These are phyloP conservation scores for Laticauda laticaudata DNA, from an alignment of 2,113 vertebrate genomes.

Conservation along the genomic window DNA sequence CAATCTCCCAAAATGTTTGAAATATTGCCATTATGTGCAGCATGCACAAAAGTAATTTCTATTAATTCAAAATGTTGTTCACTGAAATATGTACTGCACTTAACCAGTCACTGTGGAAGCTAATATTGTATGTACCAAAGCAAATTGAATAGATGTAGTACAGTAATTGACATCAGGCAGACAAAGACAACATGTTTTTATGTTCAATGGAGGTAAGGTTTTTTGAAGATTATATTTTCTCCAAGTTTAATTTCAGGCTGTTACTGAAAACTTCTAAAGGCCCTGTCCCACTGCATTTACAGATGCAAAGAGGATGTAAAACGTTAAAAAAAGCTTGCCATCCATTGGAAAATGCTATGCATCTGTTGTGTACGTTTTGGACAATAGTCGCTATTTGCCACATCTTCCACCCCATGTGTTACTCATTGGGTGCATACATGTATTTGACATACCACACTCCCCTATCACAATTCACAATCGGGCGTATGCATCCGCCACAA, in stretches of 20 bases:
- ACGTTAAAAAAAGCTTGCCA: too few relatives aligned
- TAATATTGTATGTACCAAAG: conserved; percentile 59
- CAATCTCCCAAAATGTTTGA: conserved; percentile 30
- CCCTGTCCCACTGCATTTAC: too few relatives aligned
- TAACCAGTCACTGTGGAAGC: conserved; percentile 52
- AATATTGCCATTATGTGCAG: conserved; percentile 33
- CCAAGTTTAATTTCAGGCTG: conserved; percentile 64
- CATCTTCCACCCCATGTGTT: too few relatives aligned
- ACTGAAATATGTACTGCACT: conserved; percentile 48
- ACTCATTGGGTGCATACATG: too few relatives aligned
- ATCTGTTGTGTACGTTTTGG: too few relatives aligned
- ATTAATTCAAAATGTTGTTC: conserved; percentile 55
- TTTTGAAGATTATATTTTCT: conserved; percentile 61
- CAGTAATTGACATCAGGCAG: conserved; percentile 53
- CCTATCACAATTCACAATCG: too few relatives aligned
- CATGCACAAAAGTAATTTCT: conserved; percentile 46
- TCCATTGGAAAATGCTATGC: too few relatives aligned
- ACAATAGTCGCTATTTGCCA: too few relatives aligned
- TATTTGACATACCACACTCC: too few relatives aligned
- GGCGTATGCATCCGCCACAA: too few relatives aligned
- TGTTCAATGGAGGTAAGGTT: conserved; percentile 58
- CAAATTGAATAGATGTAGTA: conserved; percentile 56
- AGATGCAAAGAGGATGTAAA: too few relatives aligned
- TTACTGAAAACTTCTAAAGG: conserved; percentile 52
- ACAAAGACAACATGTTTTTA: conserved; percentile 58